Evolutionary conservation across 2,113 vertebrate genomes (phyloP), one percentile per base, ranked within the genome.

Genomic region (Rhabdornis inornatus): DNA sequence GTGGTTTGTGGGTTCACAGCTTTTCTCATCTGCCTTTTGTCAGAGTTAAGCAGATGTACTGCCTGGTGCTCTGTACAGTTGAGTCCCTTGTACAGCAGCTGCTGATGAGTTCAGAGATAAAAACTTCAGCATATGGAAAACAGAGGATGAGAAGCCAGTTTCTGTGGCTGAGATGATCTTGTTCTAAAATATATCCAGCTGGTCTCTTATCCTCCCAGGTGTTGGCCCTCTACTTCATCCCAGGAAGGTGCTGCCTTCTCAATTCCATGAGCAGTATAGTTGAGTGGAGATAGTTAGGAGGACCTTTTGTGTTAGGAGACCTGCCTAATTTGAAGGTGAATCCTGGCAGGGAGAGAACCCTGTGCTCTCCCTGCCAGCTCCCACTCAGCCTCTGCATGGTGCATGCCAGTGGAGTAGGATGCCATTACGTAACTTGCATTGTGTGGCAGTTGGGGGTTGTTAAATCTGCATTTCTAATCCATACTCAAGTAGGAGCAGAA

Each of bases 1-100:
- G 92, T 87, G 91, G 15, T 92, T 90, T 90, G 65, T 88, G 83
- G 57, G 59, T 81, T 95, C 56, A 37, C 94, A 95, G 90, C 76
- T 93, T 88, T 93, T 95, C 76, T 94, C 92, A 89, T 90, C 95
- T 96, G 94, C 80, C 90, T 78, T 89, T 96, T 93, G 90, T 93
- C 91, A 63, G 33, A 95, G 92, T 86, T 96, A 55, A 83, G 94
- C 92, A 89, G 86, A 89, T 93, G 92, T 80, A 52, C 64, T 94
- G 80, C 92, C 72, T 95, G 86, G 89, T 97, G 95, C 91, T 94
- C 71, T 71, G 68, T 47, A 31, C 30, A 66, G 45, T 37, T 39
- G 56, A 77, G 44, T 63, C 59, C 66, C 92, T 92, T 74, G 39
- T 74, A 70, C 55, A 66, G 60, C 94, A 95, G 86, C 94, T 93